Evolutionary conservation across 2,888 invertebrate genomes (phyloP), one percentile per base, ranked within the genome.

Genomic region (Ellobium chinense): DNA sequence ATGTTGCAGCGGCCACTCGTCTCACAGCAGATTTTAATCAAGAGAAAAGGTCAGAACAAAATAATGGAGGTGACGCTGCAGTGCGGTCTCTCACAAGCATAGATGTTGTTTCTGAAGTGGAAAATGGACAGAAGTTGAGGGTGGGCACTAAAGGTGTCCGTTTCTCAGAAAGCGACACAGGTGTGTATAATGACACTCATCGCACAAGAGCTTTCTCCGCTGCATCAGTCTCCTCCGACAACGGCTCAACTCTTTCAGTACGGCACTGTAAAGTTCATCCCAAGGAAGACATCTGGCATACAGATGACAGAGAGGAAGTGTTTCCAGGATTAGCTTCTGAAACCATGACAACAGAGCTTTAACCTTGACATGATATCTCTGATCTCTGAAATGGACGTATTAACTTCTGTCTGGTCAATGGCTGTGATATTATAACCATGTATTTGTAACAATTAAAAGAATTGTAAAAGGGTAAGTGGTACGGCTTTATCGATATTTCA

Each of bases 261-360:
- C 63, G 74, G 9, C 65, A 80, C 60, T 80, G 73, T 37, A 74
- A 73, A 29, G 60, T 80, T 24, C 46, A 68, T 24, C 80, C 80
- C 37, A 58, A 60, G 56, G 56, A 68, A 36, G 39, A 36, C 12
- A 65, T 74, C 27, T 80, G 73, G 56, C 73, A 73, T 68, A 80
- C 80, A 0, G 74, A 80, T 12, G 39, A 70, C 29, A 12, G 29
- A 37, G 21, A 21, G 5, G 21, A 18, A 68, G 21, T 14, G 68
- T n/a, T 36, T 5, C 36, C 18, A 37, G 21, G 4, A 68, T 21
- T 24, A 34, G 31, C 21, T n/a, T 9, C 34, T 3, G 2, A 14
- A 68, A 37, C n/a, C 21, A 7, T 68, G 21, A 70, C 46, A 24
- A 31, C 7, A 27, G 3, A 70, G 27, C 18, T 46, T 7, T 46